Percentiles rank a stretch among this genome's conserved stretches.
Evolutionary conservation across 2,797 vertebrate species (phyloP).

Genomic region (Oceanodroma leucorhoa): DNA sequence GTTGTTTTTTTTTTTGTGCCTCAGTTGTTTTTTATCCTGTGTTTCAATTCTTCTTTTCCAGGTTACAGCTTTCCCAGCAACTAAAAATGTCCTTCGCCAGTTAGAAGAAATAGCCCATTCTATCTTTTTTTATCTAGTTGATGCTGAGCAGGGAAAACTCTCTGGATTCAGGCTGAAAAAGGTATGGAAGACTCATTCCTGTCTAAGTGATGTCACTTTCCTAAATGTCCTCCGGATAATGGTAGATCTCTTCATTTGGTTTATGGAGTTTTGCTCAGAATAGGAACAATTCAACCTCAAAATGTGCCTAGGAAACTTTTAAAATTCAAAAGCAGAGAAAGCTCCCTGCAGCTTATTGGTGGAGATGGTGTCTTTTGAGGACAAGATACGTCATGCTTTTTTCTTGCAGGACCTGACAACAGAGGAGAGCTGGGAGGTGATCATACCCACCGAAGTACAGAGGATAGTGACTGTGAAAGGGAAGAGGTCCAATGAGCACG

Average conservation of each 20-base stretch:
- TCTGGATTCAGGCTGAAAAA: conserved; percentile 91
- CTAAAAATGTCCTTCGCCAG: conserved; percentile 92
- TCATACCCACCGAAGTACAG: conserved; percentile 88
- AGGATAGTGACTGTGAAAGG: conserved; percentile 89
- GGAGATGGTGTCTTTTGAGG: background rate
- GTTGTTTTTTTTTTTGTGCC: background rate
- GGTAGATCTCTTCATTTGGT: background rate
- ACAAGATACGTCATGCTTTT: fast-evolving
- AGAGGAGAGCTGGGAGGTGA: conserved; percentile 91
- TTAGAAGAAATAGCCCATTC: conserved; percentile 90
- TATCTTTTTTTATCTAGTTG: conserved; percentile 91
- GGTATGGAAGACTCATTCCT: conserved; percentile 57
- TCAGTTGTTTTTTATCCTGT: background rate
- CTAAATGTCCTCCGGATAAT: background rate
- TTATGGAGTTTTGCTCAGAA: background rate
- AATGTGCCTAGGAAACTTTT: fast-evolving
- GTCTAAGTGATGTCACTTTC: background rate
- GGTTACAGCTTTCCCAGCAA: conserved; percentile 93
- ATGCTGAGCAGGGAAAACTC: conserved; percentile 85
- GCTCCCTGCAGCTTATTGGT: background rate
- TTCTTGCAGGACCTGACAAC: conserved; percentile 86
- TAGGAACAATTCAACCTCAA: background rate
- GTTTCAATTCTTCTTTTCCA: conserved; percentile 45
- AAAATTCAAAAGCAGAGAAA: background rate
- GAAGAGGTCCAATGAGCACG: conserved; percentile 91